These are phyloP conservation scores for Palythoa caribaeorum DNA, from an alignment of 92 coral and sea anemone genomes.

Conservation along the genomic window DNA sequence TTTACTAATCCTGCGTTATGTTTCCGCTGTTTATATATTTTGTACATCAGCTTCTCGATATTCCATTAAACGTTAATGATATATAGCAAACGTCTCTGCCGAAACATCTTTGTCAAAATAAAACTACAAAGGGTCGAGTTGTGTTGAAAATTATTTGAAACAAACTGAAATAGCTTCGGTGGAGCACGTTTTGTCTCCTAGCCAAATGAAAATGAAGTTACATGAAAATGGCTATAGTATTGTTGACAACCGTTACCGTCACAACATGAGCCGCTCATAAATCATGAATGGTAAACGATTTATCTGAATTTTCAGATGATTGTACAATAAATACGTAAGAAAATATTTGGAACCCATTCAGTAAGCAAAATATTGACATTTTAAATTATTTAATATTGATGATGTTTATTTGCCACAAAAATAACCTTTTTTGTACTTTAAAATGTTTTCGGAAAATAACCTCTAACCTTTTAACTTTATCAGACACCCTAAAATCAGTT, in stretches of 20 bases:
- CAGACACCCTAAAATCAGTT: no score
- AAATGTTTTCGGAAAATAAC: neutral
- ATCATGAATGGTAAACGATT: neutral
- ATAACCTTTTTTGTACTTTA: neutral
- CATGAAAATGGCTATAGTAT: neutral
- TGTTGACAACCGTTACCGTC: neutral
- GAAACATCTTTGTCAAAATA: no score
- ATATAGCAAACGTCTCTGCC: no score
- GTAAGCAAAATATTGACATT: slow-evolving; percentile 4
- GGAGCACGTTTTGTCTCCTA: neutral
- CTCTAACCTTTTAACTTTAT: no score
- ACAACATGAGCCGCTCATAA: neutral
- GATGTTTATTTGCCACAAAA: neutral
- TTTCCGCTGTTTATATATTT: no score
- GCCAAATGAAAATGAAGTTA: neutral
- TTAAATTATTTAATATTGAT: neutral
- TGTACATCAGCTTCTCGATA: neutral
- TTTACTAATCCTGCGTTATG: neutral
- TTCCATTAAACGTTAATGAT: no score
- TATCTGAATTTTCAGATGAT: neutral
- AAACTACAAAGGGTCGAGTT: no score
- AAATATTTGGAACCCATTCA: slow-evolving; percentile 3
- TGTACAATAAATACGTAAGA: neutral
- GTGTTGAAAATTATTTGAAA: no score
- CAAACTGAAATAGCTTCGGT: neutral